Evolutionary conservation across 2,797 vertebrate genomes (phyloP), one percentile per base, ranked within the genome.

Genomic region (Acrossocheilus wenchowensis): DNA sequence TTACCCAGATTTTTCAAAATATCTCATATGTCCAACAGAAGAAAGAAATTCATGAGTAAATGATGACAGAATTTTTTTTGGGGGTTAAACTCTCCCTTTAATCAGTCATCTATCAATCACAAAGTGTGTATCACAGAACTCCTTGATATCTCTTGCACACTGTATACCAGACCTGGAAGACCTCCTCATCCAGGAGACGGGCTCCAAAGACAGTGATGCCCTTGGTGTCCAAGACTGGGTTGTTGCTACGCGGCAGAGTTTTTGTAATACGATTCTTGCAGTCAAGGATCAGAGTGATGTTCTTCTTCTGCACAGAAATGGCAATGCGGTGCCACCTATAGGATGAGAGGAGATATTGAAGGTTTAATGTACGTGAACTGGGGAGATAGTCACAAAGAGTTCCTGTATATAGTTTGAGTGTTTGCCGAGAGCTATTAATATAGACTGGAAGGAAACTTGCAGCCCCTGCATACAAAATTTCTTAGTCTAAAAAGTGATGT

Each of bases 201-300:
- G 97, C 94, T 45, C 97, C 97, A 23, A 98, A 98, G 81, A 98
- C 94, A 0, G 97, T 96, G 92, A 98, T 96, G 74, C 97, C 97
- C 1, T 93, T 97, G 84, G 95, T 97, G 93, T 98, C 97, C 17
- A 98, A 41, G 78, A 92, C 89, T 0, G 97, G 96, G 0, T 91
- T 94, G 91, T 94, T 93, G 82, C 97, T 95, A 11, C 97, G 95
- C 2, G 95, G 93, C 52, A 98, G 93, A 0, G 95, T 81, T 26
- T 93, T 94, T 21, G 94, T 97, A 88, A 96, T 95, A 41, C 92
- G 94, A 94, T 97, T 97, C 93, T 97, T 96, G 88, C 97, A 98
- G 92, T 98, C 97, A 91, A 98, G 88, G 87, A 98, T 92, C 89
- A 98, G 93, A 0, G 97, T 98, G 88, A 97, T 96, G 2, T 95